Conservation (phyloP, 1,140 invertebrate genomes). For the Aleiodes sp. region DNA sequence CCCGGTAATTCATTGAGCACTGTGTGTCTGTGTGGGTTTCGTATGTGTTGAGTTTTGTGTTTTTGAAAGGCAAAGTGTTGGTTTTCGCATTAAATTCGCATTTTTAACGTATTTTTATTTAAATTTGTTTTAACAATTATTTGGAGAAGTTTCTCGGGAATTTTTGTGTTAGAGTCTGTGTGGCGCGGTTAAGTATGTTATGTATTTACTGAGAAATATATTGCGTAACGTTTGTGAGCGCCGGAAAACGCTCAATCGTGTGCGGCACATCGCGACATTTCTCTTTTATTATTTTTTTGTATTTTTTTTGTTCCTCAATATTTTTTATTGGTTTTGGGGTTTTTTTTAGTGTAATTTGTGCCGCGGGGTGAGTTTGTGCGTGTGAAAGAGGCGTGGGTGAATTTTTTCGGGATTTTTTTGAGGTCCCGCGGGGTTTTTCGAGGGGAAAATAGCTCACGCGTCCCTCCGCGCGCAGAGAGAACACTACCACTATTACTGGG, state of each 20-base stretch:
- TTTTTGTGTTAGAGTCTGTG: background rate
- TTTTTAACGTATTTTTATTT: background rate
- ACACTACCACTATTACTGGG: background rate
- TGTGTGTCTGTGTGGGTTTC: too few species aligned
- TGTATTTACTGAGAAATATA: constrained; percentile 41
- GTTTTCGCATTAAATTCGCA: background rate
- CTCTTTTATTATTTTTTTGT: background rate
- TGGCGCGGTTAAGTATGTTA: constrained; percentile 34
- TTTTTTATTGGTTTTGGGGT: too few species aligned
- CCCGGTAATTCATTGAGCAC: background rate
- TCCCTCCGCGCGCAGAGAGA: constrained; percentile 29
- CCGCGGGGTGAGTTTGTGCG: background rate
- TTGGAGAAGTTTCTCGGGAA: background rate
- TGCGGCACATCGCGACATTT: constrained; percentile 18
- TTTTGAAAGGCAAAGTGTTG: background rate
- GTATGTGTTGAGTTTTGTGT: background rate
- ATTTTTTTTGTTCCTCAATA: too few species aligned
- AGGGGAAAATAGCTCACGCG: constrained; percentile 29
- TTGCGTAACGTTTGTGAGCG: constrained; percentile 39
- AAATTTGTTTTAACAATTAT: background rate
- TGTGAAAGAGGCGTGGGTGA: too few species aligned
- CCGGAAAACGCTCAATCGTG: constrained; percentile 31
- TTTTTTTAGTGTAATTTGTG: background rate
- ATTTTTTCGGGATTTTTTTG: constrained; percentile 8
- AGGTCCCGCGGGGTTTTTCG: background rate